Base-by-base conservation (phyloP, 2,113 vertebrate species). In the Siniperca knerii region DNA sequence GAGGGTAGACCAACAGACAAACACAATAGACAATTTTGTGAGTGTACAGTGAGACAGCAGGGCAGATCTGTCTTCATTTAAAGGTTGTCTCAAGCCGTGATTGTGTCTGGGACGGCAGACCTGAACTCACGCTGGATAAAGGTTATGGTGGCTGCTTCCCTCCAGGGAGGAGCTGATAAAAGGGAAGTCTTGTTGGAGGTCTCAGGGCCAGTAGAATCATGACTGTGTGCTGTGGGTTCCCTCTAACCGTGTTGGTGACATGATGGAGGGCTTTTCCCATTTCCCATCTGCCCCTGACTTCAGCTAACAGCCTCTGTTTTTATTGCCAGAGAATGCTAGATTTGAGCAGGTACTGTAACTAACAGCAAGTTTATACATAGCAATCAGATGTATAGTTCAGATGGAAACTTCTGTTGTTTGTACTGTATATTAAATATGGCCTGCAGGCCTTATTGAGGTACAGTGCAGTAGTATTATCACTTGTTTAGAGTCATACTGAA, bases 51-150 rank as follows among this genome's bases (percentile, higher is more conserved):
- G 77, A 84, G 84, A 78, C 84, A 25, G 78, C 0, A 1, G 37
- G 90, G 79, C 71, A 60, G 79, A 94, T 91, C 92, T 33, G 85
- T 93, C 93, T 94, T 92, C 84, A 92, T 94, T 93, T 92, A 79
- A 87, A 90, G 92, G 86, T 79, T 92, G 92, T 93, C 91, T 88
- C 72, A 11, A 57, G 82, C 75, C 67, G 87, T 87, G 89, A 92
- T 93, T 92, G 88, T 84, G 87, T 92, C 89, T 90, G 73, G 66
- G 78, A 79, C 90, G 85, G 81, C 79, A 81, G 82, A 55, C 64
- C 75, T 71, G 77, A 81, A 80, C 85, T 80, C 55, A 40, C 10
- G 70, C 89, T 75, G 76, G 78, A 76, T 74, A 90, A 86, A 91
- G 85, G 89, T 92, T 79, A 79, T 61, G 68, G 84, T 50, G 65